These are phyloP conservation scores for Uloborus plumipes DNA, from an alignment of 2,888 invertebrate genomes.

Conservation along the genomic window DNA sequence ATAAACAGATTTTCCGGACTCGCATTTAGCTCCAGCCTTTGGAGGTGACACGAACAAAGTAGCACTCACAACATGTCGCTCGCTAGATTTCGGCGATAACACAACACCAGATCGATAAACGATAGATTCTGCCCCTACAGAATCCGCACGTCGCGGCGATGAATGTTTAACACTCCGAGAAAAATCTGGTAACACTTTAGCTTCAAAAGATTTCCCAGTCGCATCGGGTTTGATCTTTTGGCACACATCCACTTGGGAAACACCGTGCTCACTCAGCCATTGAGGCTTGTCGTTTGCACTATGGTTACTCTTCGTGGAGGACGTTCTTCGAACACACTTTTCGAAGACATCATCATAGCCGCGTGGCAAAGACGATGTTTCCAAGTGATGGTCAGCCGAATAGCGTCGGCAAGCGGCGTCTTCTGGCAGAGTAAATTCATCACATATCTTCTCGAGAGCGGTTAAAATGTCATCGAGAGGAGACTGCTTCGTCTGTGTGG, in stretches of 20 bases:
- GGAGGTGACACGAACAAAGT: conserved; percentile 36
- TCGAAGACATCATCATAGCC: conserved; percentile 42
- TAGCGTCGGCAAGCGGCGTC: not conserved
- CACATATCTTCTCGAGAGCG: conserved; percentile 60
- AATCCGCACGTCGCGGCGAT: not conserved
- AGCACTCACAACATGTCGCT: conserved; percentile 29
- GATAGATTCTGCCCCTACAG: conserved; percentile 14
- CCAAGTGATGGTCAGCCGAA: not conserved
- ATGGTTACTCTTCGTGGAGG: not conserved
- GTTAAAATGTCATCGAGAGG: conserved; percentile 63
- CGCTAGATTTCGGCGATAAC: conserved; percentile 32
- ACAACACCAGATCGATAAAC: conserved; percentile 33
- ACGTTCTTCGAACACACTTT: not conserved
- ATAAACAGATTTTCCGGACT: too few species aligned
- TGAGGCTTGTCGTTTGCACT: conserved; percentile 16
- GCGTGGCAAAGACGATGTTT: not conserved
- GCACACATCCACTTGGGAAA: conserved; percentile 13
- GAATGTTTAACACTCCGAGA: not conserved
- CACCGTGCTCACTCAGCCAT: conserved; percentile 20
- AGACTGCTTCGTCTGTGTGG: conserved; percentile 27
- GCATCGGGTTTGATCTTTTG: conserved; percentile 11
- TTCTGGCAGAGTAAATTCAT: conserved; percentile 51
- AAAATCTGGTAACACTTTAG: not conserved
- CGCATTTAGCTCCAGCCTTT: conserved; percentile 2
- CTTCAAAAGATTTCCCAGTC: conserved; percentile 7